These are phyloP conservation scores for Drosophila yakuba DNA, from an alignment of 1,140 invertebrate genomes.

Conservation along the genomic window DNA sequence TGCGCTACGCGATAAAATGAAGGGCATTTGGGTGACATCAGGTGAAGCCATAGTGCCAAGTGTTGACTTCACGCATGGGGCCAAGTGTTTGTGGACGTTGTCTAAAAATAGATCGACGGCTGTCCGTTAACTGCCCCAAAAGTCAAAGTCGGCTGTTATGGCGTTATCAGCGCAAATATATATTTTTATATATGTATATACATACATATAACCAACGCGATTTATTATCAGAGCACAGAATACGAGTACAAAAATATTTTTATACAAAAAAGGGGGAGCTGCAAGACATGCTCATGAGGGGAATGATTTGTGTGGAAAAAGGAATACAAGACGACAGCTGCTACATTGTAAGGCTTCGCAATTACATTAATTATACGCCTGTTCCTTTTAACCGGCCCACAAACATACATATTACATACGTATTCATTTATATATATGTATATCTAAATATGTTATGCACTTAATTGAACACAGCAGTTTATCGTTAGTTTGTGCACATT, in stretches of 20 bases:
- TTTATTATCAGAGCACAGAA: constrained; percentile 78
- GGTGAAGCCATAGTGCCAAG: constrained; percentile 13
- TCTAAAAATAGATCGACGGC: constrained; percentile 47
- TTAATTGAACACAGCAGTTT: constrained; percentile 68
- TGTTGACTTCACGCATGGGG: constrained; percentile 18
- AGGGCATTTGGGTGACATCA: constrained; percentile 42
- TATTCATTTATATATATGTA: constrained; percentile 23
- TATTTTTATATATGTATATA: constrained; percentile 1
- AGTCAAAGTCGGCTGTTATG: constrained; percentile 36
- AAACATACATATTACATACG: constrained; percentile 30
- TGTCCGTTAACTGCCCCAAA: constrained; percentile 34
- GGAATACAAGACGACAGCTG: constrained; percentile 39
- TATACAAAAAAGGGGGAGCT: constrained; percentile 54
- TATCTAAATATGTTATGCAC: constrained; percentile 38
- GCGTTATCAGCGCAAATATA: constrained; percentile 59
- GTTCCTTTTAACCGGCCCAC: constrained; percentile 4
- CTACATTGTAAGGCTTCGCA: constrained; percentile 66
- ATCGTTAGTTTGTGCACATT: constrained; percentile 50
- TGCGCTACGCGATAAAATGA: constrained; percentile 45
- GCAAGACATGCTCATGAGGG: constrained; percentile 57
- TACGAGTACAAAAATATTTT: constrained; percentile 62
- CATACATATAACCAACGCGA: constrained; percentile 55
- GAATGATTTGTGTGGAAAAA: constrained; percentile 55
- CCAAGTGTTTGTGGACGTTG: not conserved
- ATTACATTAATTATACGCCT: constrained; percentile 59